phyloP scores from a whole-genome alignment of 2,797 vertebrate species.

The Rhabdomys pumilio region DNA sequence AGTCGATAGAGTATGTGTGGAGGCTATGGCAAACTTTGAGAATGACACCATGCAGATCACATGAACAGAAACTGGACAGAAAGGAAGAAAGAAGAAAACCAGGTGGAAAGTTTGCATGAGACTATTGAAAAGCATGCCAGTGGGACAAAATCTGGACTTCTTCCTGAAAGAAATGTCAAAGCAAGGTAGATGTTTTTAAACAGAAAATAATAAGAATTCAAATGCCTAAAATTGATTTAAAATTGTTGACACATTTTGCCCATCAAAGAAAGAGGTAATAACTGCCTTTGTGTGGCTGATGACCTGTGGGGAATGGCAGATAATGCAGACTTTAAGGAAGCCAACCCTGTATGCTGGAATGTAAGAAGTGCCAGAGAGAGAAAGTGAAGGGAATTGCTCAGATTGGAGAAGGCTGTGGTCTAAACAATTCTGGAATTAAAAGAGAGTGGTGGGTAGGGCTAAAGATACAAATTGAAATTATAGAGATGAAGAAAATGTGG shows the following conservation, averaged over 20 bases:
- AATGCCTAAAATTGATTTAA: neutral
- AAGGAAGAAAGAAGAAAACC: neutral
- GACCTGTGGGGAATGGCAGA: neutral
- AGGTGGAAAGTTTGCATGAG: neutral
- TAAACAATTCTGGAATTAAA: slow-evolving; percentile 1
- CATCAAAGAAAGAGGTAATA: neutral
- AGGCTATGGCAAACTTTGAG: neutral
- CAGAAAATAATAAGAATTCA: neutral
- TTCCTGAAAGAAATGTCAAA: slow-evolving; percentile 20
- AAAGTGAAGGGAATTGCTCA: neutral
- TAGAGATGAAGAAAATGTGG: neutral
- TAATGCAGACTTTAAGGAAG: neutral
- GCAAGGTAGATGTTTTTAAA: neutral
- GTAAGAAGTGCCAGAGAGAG: neutral
- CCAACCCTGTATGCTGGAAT: neutral
- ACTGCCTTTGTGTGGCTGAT: neutral
- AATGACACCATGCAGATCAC: neutral
- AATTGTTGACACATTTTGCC: neutral
- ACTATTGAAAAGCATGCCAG: neutral
- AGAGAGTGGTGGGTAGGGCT: neutral
- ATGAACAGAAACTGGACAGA: neutral
- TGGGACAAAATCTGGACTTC: neutral
- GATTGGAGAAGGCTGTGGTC: neutral
- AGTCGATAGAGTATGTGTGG: neutral
- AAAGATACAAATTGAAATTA: neutral